These are phyloP conservation scores for Apomyelois bistriatella DNA, from an alignment of 2,888 invertebrate species.

Conservation along the genomic window DNA sequence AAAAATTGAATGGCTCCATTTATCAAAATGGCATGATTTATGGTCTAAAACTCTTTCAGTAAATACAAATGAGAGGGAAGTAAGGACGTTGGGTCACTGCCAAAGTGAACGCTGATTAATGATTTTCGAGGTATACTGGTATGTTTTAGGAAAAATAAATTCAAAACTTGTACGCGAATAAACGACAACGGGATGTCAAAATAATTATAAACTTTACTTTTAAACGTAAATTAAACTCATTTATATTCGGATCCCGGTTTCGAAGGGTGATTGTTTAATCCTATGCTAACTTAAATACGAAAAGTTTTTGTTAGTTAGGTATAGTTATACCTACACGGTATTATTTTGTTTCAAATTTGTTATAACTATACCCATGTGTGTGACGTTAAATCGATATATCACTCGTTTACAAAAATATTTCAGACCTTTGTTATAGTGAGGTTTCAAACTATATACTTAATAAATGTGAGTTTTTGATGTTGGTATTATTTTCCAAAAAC, in stretches of 20 bases:
- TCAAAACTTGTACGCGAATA: slow-evolving; percentile 40
- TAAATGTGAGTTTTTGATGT: no score
- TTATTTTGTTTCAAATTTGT: background rate
- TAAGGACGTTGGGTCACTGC: slow-evolving; percentile 74
- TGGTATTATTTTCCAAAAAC: no score
- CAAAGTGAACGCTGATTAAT: slow-evolving; percentile 76
- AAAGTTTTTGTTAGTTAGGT: slow-evolving; percentile 2
- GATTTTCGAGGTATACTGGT: slow-evolving; percentile 64
- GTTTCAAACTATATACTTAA: no score
- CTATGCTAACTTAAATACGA: slow-evolving; percentile 3
- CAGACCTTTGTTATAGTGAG: no score
- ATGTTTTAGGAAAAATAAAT: slow-evolving; percentile 62
- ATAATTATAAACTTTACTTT: slow-evolving; percentile 11
- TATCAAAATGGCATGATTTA: slow-evolving; percentile 73
- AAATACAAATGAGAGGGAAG: slow-evolving; percentile 75
- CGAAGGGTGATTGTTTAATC: slow-evolving; percentile 6
- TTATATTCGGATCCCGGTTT: slow-evolving; percentile 3
- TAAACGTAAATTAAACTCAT: slow-evolving; percentile 5
- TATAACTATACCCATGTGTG: background rate
- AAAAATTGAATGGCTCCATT: slow-evolving; percentile 67
- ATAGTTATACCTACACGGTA: background rate
- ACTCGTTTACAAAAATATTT: no score
- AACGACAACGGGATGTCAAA: slow-evolving; percentile 12
- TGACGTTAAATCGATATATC: no score
- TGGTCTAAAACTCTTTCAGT: slow-evolving; percentile 70